Base-by-base conservation (phyloP, 2,797 vertebrate genomes). In the Phataginus tetradactyla region DNA sequence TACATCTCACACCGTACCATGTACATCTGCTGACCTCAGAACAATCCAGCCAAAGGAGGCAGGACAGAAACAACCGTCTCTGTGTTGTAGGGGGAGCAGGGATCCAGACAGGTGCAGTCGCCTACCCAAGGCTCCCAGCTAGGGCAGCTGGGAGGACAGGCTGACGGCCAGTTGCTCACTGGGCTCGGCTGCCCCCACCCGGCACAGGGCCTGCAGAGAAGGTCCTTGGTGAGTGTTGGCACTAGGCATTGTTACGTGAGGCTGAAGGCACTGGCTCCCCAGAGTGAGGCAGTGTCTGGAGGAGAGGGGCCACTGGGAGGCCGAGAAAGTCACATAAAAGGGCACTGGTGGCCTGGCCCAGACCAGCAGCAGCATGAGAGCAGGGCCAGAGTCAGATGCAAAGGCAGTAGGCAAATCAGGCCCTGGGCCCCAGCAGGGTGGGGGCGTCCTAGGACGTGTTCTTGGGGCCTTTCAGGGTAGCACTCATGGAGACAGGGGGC, bases 11-110 rank as follows among this genome's bases (percentile, higher is more conserved):
- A 1, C 64, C 34, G 39, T 5, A 4, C 20, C 20, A 11, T 4
- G 23, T 9, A 1, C 6, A 0, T n/a, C 29, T 8, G 7, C 55
- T 15, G 20, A 49, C 59, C 89, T 42, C 34, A 15, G 68, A 34
- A 37, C 18, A 2, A 1, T 18, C 45, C 55, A 11, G 37, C 68
- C 18, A 7, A 53, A 45, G 61, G 8, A 45, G 49, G 32, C n/a
- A 0, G 0, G 1, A 29, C 32, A 11, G 69, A n/a, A 53, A 18
- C 13, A 0, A 1, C 32, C 39, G 1, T 4, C 12, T 49, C 29
- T 3, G 37, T 45, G 34, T 32, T 14, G 8, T 17, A 21, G 37
- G 39, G 74, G 42, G n/a, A 2, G 2, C 34, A 8, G 17, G 61
- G 29, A 7, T 51, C 37, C 32, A 39, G 90, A 32, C 51, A 66